Conservation (phyloP, 2,797 vertebrate species). For the Eidolon dupreanum region DNA sequence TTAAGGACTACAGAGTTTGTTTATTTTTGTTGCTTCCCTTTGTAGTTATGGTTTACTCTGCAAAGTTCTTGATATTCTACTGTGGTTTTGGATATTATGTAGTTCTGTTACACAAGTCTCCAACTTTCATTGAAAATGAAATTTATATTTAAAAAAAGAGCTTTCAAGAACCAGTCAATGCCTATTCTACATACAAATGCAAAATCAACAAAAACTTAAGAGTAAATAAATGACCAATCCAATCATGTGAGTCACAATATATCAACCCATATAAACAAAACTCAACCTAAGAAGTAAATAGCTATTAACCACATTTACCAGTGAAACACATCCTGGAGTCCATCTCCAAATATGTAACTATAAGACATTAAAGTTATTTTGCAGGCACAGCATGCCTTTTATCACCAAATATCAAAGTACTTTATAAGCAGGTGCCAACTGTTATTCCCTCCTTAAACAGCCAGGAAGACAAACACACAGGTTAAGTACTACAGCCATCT, state of each 20-base stretch:
- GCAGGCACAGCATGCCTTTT: slow-evolving; percentile 55
- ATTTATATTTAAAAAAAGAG: not conserved
- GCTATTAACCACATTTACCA: slow-evolving; percentile 27
- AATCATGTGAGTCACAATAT: slow-evolving; percentile 48
- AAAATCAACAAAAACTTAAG: slow-evolving; percentile 52
- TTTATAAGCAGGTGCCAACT: slow-evolving; percentile 66
- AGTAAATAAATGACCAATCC: slow-evolving; percentile 46
- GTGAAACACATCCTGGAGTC: slow-evolving; percentile 20
- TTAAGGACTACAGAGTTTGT: not conserved
- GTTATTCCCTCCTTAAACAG: slow-evolving; percentile 9
- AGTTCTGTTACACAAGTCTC: not conserved
- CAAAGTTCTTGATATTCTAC: not conserved
- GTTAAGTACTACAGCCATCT: slow-evolving; percentile 59
- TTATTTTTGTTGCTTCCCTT: not conserved
- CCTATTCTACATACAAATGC: not conserved
- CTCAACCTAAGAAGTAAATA: slow-evolving; percentile 13
- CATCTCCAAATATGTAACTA: slow-evolving; percentile 12
- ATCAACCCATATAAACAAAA: slow-evolving; percentile 51
- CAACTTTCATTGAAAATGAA: slow-evolving; percentile 2
- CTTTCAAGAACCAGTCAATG: slow-evolving; percentile 15
- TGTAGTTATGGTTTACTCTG: not conserved
- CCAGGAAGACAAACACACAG: slow-evolving; percentile 55
- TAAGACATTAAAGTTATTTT: slow-evolving; percentile 64
- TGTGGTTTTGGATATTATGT: not conserved
- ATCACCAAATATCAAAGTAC: slow-evolving; percentile 70